Base-by-base conservation (phyloP, 2,113 vertebrate genomes). In the Taxidea taxus region DNA sequence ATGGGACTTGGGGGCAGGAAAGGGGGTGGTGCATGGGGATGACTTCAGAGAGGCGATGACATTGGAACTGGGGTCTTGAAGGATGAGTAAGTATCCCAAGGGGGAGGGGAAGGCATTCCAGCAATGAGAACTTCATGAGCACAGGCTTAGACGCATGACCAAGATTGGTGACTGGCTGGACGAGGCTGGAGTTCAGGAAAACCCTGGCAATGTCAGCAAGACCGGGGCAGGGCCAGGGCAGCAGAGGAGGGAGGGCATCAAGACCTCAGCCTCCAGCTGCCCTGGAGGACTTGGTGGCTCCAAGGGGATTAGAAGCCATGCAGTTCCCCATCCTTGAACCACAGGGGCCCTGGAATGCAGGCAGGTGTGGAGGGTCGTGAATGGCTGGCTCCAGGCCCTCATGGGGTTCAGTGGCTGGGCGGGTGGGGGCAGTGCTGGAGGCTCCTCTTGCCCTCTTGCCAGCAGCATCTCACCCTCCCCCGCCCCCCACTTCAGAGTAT, bases 31-130 rank as follows among this genome's bases (percentile, higher is more conserved):
- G 47, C 39, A 6, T 90, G 37, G 72, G 58, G 49, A 83, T 80
- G 96, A 93, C 74, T 84, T 97, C 83, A 95, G 91, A 94, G 92
- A 96, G 82, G 78, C 84, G 82, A 7, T 64, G 91, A 86, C 82
- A 20, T 62, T 93, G 72, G 70, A 91, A 51, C 74, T 47, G 56
- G 93, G 72, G 51, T 95, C 89, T 72, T 49, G 78, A 74, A 91
- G 83, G 68, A 74, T 92, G 94, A 90, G 58, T 92, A 87, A 92
- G 84, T 82, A 56, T 97, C 92, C 86, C 94, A 29, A 11, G 66
- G 58, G 94, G 25, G 0, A 16, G 6, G 77, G 58, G 74, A 37
- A 92, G 56, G 54, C 62, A 42, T 85, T 94, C 81, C 83, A 49
- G 81, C 87, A 37, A 13, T 68, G 87, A 92, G 86, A 89, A 64